These are phyloP conservation scores for Megaptera novaeangliae DNA, from an alignment of 2,113 vertebrate species.

Conservation along the genomic window DNA sequence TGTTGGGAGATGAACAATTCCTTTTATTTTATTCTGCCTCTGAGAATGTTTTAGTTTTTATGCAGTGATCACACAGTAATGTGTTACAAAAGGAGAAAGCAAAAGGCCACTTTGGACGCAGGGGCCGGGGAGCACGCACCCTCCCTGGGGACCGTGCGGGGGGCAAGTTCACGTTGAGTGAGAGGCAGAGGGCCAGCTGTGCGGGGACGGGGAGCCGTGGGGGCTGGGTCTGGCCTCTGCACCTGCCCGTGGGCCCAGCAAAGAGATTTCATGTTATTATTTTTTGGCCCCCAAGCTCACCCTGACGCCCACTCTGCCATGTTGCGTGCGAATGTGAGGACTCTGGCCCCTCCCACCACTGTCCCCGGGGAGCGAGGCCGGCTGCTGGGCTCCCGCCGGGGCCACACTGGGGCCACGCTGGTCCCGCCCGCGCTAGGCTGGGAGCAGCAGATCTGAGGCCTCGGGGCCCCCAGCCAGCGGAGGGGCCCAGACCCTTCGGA, in stretches of 20 bases:
- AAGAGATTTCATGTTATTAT: neutral
- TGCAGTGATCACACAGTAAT: fast-evolving
- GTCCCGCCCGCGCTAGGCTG: neutral
- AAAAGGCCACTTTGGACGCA: fast-evolving
- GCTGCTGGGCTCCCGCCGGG: neutral
- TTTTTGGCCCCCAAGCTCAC: neutral
- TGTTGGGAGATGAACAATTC: neutral
- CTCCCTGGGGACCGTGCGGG: fast-evolving
- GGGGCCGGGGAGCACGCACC: too few relatives aligned
- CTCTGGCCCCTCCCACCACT: fast-evolving
- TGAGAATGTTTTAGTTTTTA: neutral
- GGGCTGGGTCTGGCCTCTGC: too few relatives aligned
- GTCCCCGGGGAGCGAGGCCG: neutral
- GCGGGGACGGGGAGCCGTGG: too few relatives aligned
- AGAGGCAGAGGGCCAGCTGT: too few relatives aligned
- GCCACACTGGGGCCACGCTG: neutral
- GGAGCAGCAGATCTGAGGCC: neutral
- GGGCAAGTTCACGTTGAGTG: neutral
- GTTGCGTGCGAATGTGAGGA: fast-evolving
- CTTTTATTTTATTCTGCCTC: neutral
- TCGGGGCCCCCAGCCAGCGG: neutral
- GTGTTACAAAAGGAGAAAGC: fast-evolving
- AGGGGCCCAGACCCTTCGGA: fast-evolving
- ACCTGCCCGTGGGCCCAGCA: neutral
- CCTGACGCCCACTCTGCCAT: fast-evolving